Evolutionary conservation across 2,797 vertebrate genomes (phyloP).

Genomic region (Centroberyx gerrardi): DNA sequence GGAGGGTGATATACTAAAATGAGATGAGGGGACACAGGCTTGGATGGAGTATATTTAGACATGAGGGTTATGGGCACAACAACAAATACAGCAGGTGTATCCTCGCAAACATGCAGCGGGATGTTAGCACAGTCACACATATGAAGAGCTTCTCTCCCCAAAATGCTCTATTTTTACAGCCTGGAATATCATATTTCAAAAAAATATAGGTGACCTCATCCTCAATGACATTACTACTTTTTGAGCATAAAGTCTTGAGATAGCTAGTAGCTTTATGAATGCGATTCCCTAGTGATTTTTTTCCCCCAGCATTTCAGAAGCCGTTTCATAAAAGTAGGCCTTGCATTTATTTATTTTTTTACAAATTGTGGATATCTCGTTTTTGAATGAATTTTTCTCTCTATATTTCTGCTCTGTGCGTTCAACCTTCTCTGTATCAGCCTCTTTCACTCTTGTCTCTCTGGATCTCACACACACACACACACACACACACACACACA

Average conservation of each 20-base stretch:
- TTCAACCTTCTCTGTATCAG: too few relatives aligned
- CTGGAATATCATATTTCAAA: conserved; percentile 38
- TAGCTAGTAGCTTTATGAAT: conserved; percentile 47
- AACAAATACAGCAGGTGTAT: conserved; percentile 54
- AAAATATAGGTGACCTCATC: conserved; percentile 62
- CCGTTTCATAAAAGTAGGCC: conserved; percentile 26
- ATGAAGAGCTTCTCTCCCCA: conserved; percentile 41
- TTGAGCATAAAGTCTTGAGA: conserved; percentile 10
- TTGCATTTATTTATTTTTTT: neutral
- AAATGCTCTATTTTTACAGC: conserved; percentile 46
- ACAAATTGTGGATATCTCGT: conserved; percentile 24
- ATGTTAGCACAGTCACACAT: conserved; percentile 40
- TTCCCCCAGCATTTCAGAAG: conserved; percentile 38
- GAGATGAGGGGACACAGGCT: conserved; percentile 54
- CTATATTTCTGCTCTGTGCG: too few relatives aligned
- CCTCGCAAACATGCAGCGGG: conserved; percentile 64
- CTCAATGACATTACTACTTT: conserved; percentile 53
- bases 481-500: conserved; percentile 27
- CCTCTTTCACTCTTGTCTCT: conserved; percentile 40
- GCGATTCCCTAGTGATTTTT: conserved; percentile 56
- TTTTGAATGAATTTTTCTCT: conserved; percentile 2
- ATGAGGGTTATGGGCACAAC: conserved; percentile 47
- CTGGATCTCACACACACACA: conserved; percentile 21
- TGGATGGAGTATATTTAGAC: conserved; percentile 64
- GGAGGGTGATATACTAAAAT: conserved; percentile 57